Percentiles rank a stretch among this genome's conserved stretches.
Evolutionary conservation across 2,888 invertebrate genomes (phyloP).

Genomic region (Troides helena): DNA sequence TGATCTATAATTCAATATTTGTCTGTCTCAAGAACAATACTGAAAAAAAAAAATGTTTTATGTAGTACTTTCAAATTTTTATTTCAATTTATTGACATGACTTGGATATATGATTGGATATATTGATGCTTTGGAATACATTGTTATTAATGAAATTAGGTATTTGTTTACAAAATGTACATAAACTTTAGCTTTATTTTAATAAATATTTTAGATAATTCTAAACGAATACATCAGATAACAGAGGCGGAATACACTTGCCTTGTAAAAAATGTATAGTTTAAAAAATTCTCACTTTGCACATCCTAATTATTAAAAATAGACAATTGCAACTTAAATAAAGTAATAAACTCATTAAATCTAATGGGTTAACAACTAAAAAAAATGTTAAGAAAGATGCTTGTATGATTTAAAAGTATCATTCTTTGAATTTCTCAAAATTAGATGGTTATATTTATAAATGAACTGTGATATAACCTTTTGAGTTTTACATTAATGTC

Average conservation of each 20-base stretch:
- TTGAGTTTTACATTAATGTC: conserved; percentile 27
- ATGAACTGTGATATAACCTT: conserved; percentile 37
- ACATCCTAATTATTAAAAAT: conserved; percentile 23
- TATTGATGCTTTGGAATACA: conserved; percentile 39
- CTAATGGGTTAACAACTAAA: background rate
- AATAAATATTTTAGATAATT: conserved; percentile 26
- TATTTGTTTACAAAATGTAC: conserved; percentile 36
- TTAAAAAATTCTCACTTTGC: conserved; percentile 13
- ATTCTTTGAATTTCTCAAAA: conserved; percentile 14
- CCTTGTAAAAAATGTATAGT: conserved; percentile 17
- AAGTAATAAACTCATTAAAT: background rate
- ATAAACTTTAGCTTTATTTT: conserved; percentile 35
- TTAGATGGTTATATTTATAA: conserved; percentile 30
- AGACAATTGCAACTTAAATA: background rate
- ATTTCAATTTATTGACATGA: too few relatives aligned
- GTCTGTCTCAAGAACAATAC: too few relatives aligned
- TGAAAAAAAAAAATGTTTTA: too few relatives aligned
- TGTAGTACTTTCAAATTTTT: too few relatives aligned
- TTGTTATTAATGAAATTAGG: conserved; percentile 18
- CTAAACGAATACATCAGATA: conserved; percentile 7
- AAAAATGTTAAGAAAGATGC: background rate
- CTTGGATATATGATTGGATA: too few relatives aligned
- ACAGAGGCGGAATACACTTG: conserved; percentile 11
- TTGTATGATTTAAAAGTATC: background rate
- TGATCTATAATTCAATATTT: too few relatives aligned